A percentile compares a stretch with the other conserved stretches of the same genome.
Conservation (phyloP, 2,888 invertebrate genomes). For the Conus canariensis region DNA sequence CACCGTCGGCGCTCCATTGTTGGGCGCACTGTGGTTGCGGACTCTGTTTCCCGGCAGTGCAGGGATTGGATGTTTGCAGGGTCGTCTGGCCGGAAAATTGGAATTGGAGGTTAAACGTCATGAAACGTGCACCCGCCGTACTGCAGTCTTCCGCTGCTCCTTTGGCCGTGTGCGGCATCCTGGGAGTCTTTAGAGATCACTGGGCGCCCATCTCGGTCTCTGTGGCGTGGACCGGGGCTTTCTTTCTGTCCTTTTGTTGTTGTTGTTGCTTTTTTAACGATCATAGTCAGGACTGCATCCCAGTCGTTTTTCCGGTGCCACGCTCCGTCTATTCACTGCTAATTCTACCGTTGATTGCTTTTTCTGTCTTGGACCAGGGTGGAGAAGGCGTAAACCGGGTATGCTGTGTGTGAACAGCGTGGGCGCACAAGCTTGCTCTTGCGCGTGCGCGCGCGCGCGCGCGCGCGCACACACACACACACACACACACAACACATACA, state of each 20-base stretch:
- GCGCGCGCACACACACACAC: too few relatives aligned
- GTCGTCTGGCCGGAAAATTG: background rate
- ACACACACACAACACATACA: too few relatives aligned
- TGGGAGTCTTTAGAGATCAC: background rate
- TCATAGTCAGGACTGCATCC: too few relatives aligned
- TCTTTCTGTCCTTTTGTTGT: background rate
- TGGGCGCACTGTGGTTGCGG: background rate
- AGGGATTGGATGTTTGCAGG: background rate
- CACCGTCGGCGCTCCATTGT: background rate
- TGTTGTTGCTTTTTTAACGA: background rate
- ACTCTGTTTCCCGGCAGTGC: background rate
- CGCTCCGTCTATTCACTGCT: background rate
- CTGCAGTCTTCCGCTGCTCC: background rate
- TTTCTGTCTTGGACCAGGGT: background rate
- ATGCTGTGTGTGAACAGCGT: background rate
- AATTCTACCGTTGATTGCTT: background rate
- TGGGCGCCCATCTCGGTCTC: too few relatives aligned
- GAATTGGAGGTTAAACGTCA: background rate
- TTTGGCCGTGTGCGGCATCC: background rate
- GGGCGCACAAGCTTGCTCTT: too few relatives aligned
- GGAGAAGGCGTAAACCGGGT: background rate
- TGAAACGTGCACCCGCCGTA: background rate
- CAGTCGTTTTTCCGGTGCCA: background rate
- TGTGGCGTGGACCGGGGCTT: too few relatives aligned
- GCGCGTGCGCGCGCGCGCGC: too few relatives aligned